Conservation (phyloP, 2,113 vertebrate species). For the Neofelis nebulosa region DNA sequence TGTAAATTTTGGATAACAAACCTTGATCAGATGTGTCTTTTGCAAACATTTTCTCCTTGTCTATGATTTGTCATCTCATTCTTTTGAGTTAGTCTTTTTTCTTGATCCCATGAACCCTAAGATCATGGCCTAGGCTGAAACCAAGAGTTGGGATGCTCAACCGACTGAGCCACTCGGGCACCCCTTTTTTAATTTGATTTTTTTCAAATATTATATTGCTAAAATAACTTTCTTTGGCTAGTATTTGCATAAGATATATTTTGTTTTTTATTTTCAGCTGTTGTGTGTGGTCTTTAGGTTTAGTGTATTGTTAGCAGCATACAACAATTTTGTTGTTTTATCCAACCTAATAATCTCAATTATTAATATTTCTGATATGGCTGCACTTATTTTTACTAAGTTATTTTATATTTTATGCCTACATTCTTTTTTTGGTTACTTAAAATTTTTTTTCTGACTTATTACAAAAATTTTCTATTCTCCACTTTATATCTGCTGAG, state of each 20-base stretch:
- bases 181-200: not conserved
- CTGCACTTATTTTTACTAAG: not conserved
- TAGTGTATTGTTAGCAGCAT: not conserved
- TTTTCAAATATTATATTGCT: constrained; percentile 2
- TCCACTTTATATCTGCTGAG: not conserved
- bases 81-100: not conserved
- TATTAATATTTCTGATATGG: not conserved
- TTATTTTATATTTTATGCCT: not conserved
- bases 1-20: not conserved
- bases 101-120: no score
- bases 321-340: not conserved
- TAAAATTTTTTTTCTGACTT: not conserved
- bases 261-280: not conserved
- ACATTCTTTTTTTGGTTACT: not conserved
- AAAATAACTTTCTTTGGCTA: constrained; percentile 17
- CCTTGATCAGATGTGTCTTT: not conserved
- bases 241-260: not conserved
- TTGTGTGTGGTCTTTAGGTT: not conserved
- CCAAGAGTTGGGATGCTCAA: no score
- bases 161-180: no score
- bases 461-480: not conserved
- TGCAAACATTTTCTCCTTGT: not conserved
- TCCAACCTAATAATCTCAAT: not conserved
- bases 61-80: not conserved
- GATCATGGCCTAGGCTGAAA: no score